These are phyloP conservation scores for Troides helena DNA, from an alignment of 2,888 invertebrate species.

Conservation along the genomic window DNA sequence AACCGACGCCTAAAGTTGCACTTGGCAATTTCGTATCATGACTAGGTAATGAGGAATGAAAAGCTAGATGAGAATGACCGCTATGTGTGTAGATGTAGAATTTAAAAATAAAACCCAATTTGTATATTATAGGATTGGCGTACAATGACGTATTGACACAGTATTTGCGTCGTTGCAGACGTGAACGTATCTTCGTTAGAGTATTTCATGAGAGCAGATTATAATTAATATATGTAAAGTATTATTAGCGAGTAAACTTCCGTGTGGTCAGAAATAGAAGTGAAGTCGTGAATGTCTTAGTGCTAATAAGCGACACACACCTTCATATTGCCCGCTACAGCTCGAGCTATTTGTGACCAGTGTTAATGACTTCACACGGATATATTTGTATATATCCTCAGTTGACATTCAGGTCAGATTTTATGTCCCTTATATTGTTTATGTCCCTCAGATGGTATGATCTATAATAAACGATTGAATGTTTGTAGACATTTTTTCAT, in stretches of 20 bases:
- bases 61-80: not conserved
- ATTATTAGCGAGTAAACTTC: conserved; percentile 43
- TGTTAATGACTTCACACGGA: conserved; percentile 65
- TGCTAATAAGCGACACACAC: conserved; percentile 45
- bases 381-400: conserved; percentile 40
- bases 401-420: conserved; percentile 69
- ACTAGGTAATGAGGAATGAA: no score
- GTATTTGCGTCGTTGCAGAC: conserved; percentile 14
- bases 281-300: conserved; percentile 33
- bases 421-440: conserved; percentile 33
- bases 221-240: conserved; percentile 30
- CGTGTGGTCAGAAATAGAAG: conserved; percentile 48
- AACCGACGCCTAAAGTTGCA: not conserved
- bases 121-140: conserved; percentile 7
- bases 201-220: conserved; percentile 11
- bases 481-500: no score
- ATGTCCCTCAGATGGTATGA: no score
- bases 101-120: conserved; percentile 18
- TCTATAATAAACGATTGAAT: no score
- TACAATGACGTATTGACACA: not conserved
- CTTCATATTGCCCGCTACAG: conserved; percentile 36
- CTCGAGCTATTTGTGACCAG: conserved; percentile 59
- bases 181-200: conserved; percentile 16
- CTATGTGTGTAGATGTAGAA: conserved; percentile 1
- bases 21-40: not conserved